Base-by-base conservation (phyloP, 2,888 invertebrate species). In the Drosophila mulleri region DNA sequence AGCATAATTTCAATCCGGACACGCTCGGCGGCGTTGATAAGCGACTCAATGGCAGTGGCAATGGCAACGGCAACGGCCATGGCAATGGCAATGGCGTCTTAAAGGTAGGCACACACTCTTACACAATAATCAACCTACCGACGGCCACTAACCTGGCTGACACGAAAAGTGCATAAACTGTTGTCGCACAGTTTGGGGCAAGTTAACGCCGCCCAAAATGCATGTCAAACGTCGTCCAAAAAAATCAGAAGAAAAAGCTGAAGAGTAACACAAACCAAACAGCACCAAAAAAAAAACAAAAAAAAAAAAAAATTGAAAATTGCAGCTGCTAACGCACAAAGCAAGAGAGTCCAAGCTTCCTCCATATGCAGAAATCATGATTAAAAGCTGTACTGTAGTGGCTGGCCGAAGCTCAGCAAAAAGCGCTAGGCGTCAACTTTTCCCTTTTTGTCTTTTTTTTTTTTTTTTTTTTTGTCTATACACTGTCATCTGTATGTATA, bases 1-100 rank as follows among this genome's bases (percentile, higher is more conserved):
- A 93, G 82, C 92, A 93, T 80, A 93, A 93, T 80, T 93, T 92
- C 87, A 92, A 92, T 90, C 92, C 93, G 78, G 93, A 93, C 73
- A 92, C 93, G 64, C 87, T 93, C 68, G 93, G 93, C 39, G 92
- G 92, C 50, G 92, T 91, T 71, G 94, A 94, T 85, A 94, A 94
- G 87, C 93, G 94, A 47, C 81, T 92, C 35, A 92, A 92, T 82
- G 92, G 93, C 32, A 44, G 2, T 32, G 48, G 29, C 48, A 48
- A 2, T 29, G 48, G 48, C 41, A 92, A 92, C 82, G 92, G 93
- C 54, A 41, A 3, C 9, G 48, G 48, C 41, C 92, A 5, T 32
- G 48, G 48, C 37, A 92, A 92, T 82, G 92, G 92, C 58, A 58
- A 58, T n/a, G 58, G 58, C 74, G 77, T 79, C 77, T 92, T 93